phyloP scores from a whole-genome alignment of 2,113 vertebrate species.

The Macheiramphus alcinus region DNA sequence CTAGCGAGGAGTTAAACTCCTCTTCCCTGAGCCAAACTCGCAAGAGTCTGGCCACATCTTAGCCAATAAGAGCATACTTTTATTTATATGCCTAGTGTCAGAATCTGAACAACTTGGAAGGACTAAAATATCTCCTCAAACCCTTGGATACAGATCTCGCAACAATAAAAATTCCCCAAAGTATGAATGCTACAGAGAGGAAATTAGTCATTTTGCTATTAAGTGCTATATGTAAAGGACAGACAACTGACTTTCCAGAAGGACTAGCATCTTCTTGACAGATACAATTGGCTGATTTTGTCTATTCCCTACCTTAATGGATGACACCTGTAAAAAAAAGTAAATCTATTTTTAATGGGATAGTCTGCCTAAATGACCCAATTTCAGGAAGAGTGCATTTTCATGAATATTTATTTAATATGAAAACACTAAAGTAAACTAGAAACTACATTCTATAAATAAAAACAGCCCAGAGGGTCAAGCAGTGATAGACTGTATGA shows the following conservation, averaged over 20 bases:
- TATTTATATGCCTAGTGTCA: conserved; percentile 24
- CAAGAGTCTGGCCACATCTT: not conserved
- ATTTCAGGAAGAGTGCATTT: conserved; percentile 75
- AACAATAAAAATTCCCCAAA: conserved; percentile 20
- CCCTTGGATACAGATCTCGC: not conserved
- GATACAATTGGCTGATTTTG: conserved; percentile 46
- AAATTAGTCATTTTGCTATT: conserved; percentile 33
- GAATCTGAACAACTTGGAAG: not conserved
- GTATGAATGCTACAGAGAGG: not conserved
- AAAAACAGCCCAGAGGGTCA: conserved; percentile 59
- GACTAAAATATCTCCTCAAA: conserved; percentile 33
- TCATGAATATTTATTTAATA: conserved; percentile 81
- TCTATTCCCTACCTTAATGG: conserved; percentile 41
- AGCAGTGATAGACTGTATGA: conserved; percentile 58
- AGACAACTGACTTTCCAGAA: conserved; percentile 26
- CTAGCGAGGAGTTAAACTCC: not conserved
- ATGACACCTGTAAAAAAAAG: conserved; percentile 69
- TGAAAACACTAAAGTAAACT: conserved; percentile 56
- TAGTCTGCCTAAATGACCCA: conserved; percentile 78
- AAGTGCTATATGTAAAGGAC: conserved; percentile 30
- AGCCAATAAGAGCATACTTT: not conserved
- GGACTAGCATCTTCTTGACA: conserved; percentile 50
- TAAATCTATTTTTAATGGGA: conserved; percentile 77
- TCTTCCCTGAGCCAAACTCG: not conserved
- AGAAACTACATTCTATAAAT: conserved; percentile 61